These are phyloP conservation scores for Ichneumon xanthorius DNA, from an alignment of 2,888 invertebrate genomes.

Conservation along the genomic window DNA sequence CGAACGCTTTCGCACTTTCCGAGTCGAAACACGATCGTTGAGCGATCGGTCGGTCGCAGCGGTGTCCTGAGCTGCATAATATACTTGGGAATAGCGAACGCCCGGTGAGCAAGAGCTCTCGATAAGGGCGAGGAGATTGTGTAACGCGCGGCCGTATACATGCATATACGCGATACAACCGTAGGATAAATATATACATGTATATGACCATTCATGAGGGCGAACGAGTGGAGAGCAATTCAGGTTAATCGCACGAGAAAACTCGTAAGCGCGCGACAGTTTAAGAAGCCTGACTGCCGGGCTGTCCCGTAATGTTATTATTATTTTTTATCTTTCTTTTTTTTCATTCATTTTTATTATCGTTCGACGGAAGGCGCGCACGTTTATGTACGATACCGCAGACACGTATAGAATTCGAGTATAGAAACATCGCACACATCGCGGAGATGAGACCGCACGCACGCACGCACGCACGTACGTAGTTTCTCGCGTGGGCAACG, in stretches of 20 bases:
- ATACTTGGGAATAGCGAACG: constrained; percentile 31
- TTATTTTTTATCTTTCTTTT: constrained; percentile 18
- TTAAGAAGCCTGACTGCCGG: constrained; percentile 19
- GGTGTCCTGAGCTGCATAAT: constrained; percentile 16
- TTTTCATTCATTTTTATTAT: constrained; percentile 39
- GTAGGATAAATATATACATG: background rate
- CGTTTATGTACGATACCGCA: constrained; percentile 10
- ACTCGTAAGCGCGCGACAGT: constrained; percentile 29
- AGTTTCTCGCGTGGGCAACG: constrained; percentile 59
- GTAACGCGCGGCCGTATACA: constrained; percentile 18
- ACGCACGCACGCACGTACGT: constrained; percentile 43
- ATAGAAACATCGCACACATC: constrained; percentile 35
- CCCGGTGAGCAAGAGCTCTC: constrained; percentile 26
- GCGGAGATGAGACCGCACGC: constrained; percentile 47
- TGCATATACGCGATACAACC: background rate
- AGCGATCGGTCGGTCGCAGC: background rate
- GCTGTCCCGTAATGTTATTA: constrained; percentile 17
- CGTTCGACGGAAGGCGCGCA: constrained; percentile 1
- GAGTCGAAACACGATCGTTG: constrained; percentile 28
- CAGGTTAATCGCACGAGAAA: constrained; percentile 60
- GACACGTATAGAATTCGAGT: constrained; percentile 21
- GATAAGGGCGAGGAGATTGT: constrained; percentile 56
- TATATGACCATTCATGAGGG: constrained; percentile 48
- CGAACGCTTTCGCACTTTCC: constrained; percentile 39
- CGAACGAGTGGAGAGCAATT: constrained; percentile 52